These are phyloP conservation scores for Rhopalosiphum padi DNA, from an alignment of 1,140 invertebrate genomes.

Conservation along the genomic window DNA sequence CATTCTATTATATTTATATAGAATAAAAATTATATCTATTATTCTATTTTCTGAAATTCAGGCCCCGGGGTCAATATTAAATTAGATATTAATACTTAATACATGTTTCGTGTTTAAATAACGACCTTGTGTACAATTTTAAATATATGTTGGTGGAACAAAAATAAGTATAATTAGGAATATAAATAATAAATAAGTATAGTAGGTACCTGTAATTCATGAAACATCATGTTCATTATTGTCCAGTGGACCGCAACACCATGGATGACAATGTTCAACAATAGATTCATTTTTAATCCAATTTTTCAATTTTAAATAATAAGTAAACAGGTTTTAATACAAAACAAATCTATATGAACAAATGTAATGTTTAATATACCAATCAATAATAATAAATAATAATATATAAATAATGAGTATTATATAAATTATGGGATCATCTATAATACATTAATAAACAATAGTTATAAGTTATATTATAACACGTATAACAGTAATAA, in stretches of 20 bases:
- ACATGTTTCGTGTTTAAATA: not conserved
- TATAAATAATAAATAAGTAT: not conserved
- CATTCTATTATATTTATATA: no score
- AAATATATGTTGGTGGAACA: not conserved
- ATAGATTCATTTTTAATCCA: no score
- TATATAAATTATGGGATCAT: no score
- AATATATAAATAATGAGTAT: no score
- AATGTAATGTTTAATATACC: no score
- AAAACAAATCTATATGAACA: no score
- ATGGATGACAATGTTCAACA: not conserved
- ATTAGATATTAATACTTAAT: not conserved
- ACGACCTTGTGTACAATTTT: not conserved
- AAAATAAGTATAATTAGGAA: not conserved
- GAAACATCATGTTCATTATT: not conserved
- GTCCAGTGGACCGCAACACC: not conserved
- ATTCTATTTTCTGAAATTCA: not conserved
- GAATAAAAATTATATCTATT: not conserved
- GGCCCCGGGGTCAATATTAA: not conserved
- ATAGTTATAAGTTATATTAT: no score
- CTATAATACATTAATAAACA: no score
- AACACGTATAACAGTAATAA: no score
- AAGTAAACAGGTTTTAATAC: no score
- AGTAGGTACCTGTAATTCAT: not conserved
- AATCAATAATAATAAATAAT: no score
- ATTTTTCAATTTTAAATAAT: no score